Base-by-base conservation (phyloP, 2,797 vertebrate species). In the Galagoides demidoff region DNA sequence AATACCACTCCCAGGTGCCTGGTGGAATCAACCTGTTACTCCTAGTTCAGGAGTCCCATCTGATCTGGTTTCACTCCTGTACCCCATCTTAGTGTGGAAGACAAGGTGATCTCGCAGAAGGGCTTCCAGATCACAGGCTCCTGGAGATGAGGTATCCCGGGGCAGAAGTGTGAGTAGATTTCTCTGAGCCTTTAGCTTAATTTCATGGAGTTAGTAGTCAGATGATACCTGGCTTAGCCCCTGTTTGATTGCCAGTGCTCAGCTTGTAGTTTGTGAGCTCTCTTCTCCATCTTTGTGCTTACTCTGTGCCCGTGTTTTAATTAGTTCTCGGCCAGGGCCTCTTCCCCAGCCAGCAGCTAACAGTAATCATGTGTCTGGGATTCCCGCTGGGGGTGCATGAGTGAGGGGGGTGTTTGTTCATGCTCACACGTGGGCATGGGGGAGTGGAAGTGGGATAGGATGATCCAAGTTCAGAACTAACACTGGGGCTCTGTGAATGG, bases 401-500 rank as follows among this genome's bases (percentile, higher is more conserved):
- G 92, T 64, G 55, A 85, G 68, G 59, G 7, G 14, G 27, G 43
- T 29, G 39, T 22, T 17, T 63, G 83, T 29, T 39, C 11, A 3
- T n/a, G 79, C 64, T 95, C 66, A 78, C 0, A 4, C 89, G 68
- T 89, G 81, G 89, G n/a, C 71, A 59, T 11, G 34, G 31, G 34
- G 5, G 13, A 81, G 57, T 92, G 82, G 79, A 93, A 43, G 55
- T 88, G 82, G 76, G 92, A 90, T 37, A 82, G 77, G 79, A 91
- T 37, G 86, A 90, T 93, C 85, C 85, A 64, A 70, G 91, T 90
- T 95, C 79, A 74, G 87, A 95, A 87, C 57, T 77, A 90, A 89
- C 55, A 37, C 27, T 1, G 20, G 70, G 82, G 84, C 63, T 89
- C 81, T 31, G 11, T 31, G 76, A 85, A 90, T 64, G 88, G 89